phyloP scores from a whole-genome alignment of 2,113 vertebrate species.

The Scatophagus argus region DNA sequence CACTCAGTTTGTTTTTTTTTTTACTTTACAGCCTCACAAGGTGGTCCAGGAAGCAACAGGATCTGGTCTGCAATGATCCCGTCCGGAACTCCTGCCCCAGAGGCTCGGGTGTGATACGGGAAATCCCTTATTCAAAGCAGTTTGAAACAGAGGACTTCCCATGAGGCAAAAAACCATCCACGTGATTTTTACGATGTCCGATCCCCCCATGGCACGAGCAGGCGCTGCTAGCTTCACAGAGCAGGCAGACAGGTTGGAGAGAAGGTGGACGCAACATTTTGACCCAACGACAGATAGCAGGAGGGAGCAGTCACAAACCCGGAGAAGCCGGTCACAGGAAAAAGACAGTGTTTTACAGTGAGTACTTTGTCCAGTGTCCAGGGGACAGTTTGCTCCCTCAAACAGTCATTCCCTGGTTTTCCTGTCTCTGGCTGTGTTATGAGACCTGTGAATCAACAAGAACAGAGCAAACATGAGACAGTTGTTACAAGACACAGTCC shows the following conservation, averaged over 20 bases:
- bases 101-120: slow-evolving; percentile 68
- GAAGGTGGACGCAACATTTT: slow-evolving; percentile 76
- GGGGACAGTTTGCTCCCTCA: slow-evolving; percentile 59
- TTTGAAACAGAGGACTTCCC: slow-evolving; percentile 45
- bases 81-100: slow-evolving; percentile 54
- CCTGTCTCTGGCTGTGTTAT: slow-evolving; percentile 88
- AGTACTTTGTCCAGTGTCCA: slow-evolving; percentile 82
- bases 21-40: slow-evolving; percentile 61
- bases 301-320: slow-evolving; percentile 73
- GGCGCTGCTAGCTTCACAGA: slow-evolving; percentile 84
- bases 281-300: slow-evolving; percentile 84
- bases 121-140: slow-evolving; percentile 41
- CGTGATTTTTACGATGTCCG: slow-evolving; percentile 67
- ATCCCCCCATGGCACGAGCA: slow-evolving; percentile 79
- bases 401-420: slow-evolving; percentile 82
- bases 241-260: slow-evolving; percentile 80
- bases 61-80: slow-evolving; percentile 68
- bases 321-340: slow-evolving; percentile 68
- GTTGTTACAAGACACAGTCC: neutral
- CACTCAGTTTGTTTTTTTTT: slow-evolving; percentile 71
- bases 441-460: slow-evolving; percentile 90
- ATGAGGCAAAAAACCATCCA: slow-evolving; percentile 47
- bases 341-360: slow-evolving; percentile 79
- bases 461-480: slow-evolving; percentile 64
- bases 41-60: slow-evolving; percentile 76